Percentiles rank a stretch among this genome's conserved stretches.
Evolutionary conservation across 2,888 invertebrate species (phyloP).

Genomic region (Calliopum simillimum): DNA sequence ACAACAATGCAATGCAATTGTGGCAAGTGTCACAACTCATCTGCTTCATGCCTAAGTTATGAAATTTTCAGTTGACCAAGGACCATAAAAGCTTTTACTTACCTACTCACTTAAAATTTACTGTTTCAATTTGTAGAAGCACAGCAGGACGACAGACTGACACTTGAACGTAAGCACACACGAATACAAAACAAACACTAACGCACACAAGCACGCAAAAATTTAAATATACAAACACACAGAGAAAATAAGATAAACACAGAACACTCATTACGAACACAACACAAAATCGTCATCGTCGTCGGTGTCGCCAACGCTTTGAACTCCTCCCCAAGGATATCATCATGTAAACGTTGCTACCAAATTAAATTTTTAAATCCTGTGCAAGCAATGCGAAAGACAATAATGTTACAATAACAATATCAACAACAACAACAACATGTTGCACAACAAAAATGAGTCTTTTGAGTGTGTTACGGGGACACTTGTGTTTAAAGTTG

Average conservation of each 20-base stretch:
- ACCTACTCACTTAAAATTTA: neutral
- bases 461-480: no score
- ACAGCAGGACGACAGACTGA: neutral
- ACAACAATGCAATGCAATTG: no score
- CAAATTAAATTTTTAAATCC: constrained; percentile 21
- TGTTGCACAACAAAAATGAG: no score
- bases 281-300: no score
- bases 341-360: neutral
- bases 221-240: no score
- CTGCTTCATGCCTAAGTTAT: neutral
- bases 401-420: constrained; percentile 15
- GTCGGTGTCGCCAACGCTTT: no score
- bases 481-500: no score
- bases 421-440: constrained; percentile 8
- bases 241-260: no score
- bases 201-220: no score
- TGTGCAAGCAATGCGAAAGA: neutral
- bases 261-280: no score
- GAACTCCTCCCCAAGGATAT: constrained; percentile 8
- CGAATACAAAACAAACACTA: no score
- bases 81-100: constrained; percentile 9
- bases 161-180: no score
- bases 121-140: constrained; percentile 8
- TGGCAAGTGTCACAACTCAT: neutral
- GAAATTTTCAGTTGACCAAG: constrained; percentile 1